phyloP scores from a whole-genome alignment of 2,888 invertebrate species.

The Girardia tigrina region DNA sequence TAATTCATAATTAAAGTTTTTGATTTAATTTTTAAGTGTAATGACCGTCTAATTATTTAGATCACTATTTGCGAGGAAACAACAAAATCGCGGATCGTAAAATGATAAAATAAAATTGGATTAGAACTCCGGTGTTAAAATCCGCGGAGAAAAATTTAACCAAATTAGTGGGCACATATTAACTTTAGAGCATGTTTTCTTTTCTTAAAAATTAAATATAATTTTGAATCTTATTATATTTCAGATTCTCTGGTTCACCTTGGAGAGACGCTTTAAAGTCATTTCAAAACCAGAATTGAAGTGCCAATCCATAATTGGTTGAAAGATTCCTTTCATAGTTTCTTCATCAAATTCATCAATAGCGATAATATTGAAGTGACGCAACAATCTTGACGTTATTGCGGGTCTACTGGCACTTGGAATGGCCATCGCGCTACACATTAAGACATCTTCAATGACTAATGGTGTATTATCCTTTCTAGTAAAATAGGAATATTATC shows the following conservation, averaged over 20 bases:
- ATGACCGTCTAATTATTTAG: no score
- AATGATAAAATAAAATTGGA: no score
- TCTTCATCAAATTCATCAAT: slow-evolving; percentile 49
- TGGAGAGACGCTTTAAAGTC: slow-evolving; percentile 42
- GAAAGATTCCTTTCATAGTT: slow-evolving; percentile 48
- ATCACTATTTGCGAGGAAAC: no score
- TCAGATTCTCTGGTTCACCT: slow-evolving; percentile 41
- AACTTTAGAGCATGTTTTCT: no score
- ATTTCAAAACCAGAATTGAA: slow-evolving; percentile 45
- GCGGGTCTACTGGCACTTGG: slow-evolving; percentile 48
- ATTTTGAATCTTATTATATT: no score
- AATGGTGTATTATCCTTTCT: slow-evolving; percentile 47
- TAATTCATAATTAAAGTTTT: no score
- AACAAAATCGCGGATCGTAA: no score
- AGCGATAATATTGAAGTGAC: slow-evolving; percentile 48
- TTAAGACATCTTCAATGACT: slow-evolving; percentile 44
- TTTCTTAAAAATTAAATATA: no score
- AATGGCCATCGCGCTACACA: slow-evolving; percentile 49
- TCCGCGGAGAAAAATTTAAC: no score
- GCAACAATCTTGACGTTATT: slow-evolving; percentile 46
- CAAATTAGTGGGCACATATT: no score
- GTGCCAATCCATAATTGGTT: slow-evolving; percentile 50
- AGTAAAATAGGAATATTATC: slow-evolving; percentile 25
- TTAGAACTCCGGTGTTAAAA: no score
- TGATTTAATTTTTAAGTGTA: no score